Conservation (phyloP, 2,888 invertebrate genomes). For the Eupithecia pulchellata region DNA sequence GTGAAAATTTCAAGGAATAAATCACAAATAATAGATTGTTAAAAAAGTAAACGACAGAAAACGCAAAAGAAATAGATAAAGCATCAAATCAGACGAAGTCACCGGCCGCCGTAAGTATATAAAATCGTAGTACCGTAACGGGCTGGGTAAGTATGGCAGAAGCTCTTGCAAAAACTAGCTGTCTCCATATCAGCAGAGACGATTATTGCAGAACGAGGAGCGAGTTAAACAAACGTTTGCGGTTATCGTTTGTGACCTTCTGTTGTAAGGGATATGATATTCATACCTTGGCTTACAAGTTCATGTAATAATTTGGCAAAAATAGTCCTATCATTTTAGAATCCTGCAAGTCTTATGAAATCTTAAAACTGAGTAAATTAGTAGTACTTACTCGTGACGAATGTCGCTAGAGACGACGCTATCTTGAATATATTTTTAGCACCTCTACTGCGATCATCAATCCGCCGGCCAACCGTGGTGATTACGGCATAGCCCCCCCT, state of each 20-base stretch:
- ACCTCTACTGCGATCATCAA: neutral
- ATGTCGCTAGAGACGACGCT: neutral
- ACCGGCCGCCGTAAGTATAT: constrained; percentile 24
- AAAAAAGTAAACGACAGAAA: neutral
- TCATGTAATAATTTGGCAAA: neutral
- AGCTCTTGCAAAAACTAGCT: constrained; percentile 43
- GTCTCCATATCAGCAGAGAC: constrained; percentile 40
- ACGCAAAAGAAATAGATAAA: constrained; percentile 9
- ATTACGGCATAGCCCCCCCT: neutral
- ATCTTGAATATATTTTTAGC: neutral
- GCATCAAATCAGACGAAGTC: constrained; percentile 17
- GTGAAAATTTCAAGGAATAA: neutral
- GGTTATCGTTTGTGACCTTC: constrained; percentile 25
- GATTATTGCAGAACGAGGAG: constrained; percentile 39
- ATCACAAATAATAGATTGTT: neutral
- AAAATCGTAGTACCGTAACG: constrained; percentile 43
- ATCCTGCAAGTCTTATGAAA: neutral
- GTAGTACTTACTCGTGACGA: too few species aligned
- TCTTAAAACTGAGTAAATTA: neutral
- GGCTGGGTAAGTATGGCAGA: constrained; percentile 43
- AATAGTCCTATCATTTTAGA: neutral
- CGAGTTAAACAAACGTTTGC: constrained; percentile 34
- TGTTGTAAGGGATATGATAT: constrained; percentile 23
- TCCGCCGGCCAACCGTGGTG: neutral
- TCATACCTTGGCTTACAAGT: neutral